Base-by-base conservation (phyloP, 2,888 invertebrate species). In the Drosophila anomelani region DNA sequence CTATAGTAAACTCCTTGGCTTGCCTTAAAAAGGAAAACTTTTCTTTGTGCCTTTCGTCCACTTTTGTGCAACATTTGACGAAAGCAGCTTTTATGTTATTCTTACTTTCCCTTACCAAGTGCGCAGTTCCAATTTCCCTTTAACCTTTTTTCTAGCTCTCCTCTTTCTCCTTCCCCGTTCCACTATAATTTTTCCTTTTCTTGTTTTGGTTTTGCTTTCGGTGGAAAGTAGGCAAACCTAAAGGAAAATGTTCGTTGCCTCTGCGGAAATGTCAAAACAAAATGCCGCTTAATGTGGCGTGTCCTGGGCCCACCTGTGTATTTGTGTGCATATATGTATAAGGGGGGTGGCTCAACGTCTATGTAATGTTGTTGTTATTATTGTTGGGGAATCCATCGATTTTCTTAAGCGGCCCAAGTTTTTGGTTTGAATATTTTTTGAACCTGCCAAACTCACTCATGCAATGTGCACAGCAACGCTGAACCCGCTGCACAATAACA, bases 251-350 rank as follows among this genome's bases (percentile, higher is more conserved):
- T 59, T 47, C 38, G 49, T 17, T 32, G 53, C 36, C 43, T 29
- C 58, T 75, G 66, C 76, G 70, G 75, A 77, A 77, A 77, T 77
- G 77, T 80, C 87, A 78, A 78, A 84, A 88, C 85, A 87, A 85
- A 85, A 85, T 78, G 87, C 75, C 87, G 85, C 76, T 88, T 85
- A 86, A 88, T 88, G 85, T 81, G 76, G 78, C 85, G 73, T 86
- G 76, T 76, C 80, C 75, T 75, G 58, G 15, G 47, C 64, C 76
- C 82, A 84, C 88, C 88, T 83, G 88, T 85, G 60, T 49, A 51
- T 72, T 34, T 62, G 38, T 46, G 53, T 29, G 29, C 23, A 23
- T 29, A 6, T 23, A 34, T 43, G 9, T 34, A 43, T 38, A 34
- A 36, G 44, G 56, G 39, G 43, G 55, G 67, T 75, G 69, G 41